Conservation (phyloP, 2,113 vertebrate genomes). For the Amazona vittata region DNA sequence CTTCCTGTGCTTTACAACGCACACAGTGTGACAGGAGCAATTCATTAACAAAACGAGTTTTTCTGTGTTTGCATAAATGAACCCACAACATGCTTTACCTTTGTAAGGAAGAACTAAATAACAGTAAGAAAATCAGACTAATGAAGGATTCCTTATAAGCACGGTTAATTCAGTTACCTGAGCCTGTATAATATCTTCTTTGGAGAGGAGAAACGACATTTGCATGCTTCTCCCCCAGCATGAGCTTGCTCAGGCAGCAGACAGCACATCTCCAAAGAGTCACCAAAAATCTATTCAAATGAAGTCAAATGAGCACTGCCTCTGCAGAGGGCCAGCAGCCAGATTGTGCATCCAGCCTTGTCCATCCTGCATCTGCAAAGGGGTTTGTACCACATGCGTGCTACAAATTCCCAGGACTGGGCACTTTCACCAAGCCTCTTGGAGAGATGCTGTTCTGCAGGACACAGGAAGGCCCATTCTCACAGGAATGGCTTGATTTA, state of each 20-base stretch:
- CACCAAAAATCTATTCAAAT: not conserved
- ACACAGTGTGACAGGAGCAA: not conserved
- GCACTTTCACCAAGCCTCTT: not conserved
- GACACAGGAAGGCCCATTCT: not conserved
- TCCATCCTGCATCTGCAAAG: not conserved
- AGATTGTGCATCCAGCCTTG: not conserved
- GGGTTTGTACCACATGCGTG: not conserved
- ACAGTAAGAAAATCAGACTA: not conserved
- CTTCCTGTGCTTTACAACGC: conserved; percentile 8
- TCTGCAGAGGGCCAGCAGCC: not conserved
- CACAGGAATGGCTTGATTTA: not conserved
- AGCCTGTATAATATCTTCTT: not conserved
- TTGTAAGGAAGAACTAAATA: not conserved
- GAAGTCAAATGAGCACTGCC: not conserved
- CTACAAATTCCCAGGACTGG: not conserved
- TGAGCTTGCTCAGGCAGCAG: not conserved
- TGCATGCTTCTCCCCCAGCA: not conserved
- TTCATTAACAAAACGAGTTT: conserved; percentile 47
- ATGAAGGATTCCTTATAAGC: not conserved
- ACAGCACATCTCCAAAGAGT: not conserved
- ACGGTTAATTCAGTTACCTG: not conserved
- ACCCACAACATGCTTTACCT: not conserved
- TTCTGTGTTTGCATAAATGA: not conserved
- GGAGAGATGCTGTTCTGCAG: not conserved
- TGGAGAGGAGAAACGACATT: not conserved